phyloP scores from a whole-genome alignment of 2,113 vertebrate species.

The Passer montanus region DNA sequence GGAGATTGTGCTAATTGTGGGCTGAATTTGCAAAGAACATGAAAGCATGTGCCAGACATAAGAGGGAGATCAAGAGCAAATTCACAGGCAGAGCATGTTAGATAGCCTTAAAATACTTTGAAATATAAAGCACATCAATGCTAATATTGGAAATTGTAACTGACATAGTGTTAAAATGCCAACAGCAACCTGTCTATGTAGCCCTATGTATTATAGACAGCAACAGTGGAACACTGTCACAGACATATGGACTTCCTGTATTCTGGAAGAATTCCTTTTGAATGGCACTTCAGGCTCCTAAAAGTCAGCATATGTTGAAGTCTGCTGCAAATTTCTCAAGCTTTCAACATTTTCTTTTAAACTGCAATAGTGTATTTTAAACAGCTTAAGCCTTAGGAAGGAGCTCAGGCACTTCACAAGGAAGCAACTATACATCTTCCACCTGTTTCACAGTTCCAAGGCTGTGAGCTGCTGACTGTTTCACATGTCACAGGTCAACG shows the following conservation, averaged over 20 bases:
- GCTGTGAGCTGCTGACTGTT: neutral
- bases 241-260: neutral
- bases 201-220: neutral
- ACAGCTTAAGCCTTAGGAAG: neutral
- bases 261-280: neutral
- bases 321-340: neutral
- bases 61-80: slow-evolving; percentile 52
- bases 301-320: neutral
- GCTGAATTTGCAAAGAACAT: slow-evolving; percentile 36
- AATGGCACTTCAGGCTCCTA: neutral
- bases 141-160: slow-evolving; percentile 13
- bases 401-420: neutral
- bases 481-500: fast-evolving
- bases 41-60: slow-evolving; percentile 56
- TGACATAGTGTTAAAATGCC: slow-evolving; percentile 22
- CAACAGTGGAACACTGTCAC: neutral
- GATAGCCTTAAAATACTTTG: slow-evolving; percentile 52
- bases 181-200: neutral
- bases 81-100: neutral
- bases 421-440: neutral
- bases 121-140: slow-evolving; percentile 21
- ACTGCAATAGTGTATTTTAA: neutral
- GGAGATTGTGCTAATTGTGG: slow-evolving; percentile 55
- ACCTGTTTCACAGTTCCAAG: neutral
- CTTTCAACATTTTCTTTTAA: neutral